Conservation (phyloP, 2,113 vertebrate species). For the Sylvilagus bachmani region DNA sequence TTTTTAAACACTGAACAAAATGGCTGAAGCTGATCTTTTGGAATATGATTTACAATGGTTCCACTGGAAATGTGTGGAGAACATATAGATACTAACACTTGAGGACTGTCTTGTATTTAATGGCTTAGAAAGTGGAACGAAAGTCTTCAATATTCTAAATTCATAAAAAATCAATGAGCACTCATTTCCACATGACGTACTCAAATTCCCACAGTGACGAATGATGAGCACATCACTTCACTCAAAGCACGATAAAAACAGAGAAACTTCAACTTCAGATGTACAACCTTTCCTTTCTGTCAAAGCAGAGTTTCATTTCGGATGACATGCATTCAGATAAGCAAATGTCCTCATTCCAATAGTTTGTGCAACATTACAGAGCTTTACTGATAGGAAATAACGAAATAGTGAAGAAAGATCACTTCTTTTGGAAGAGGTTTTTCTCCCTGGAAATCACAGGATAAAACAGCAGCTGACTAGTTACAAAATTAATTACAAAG, state of each 20-base stretch:
- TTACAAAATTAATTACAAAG: not conserved
- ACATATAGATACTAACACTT: not conserved
- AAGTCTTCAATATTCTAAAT: constrained; percentile 7
- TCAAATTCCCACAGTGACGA: not conserved
- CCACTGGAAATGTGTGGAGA: not conserved
- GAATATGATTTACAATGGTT: not conserved
- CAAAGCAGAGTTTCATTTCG: not conserved
- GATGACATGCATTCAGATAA: not conserved
- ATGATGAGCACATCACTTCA: not conserved
- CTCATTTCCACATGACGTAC: not conserved
- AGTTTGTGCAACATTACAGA: not conserved
- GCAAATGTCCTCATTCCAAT: not conserved
- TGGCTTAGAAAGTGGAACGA: not conserved
- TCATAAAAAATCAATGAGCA: not conserved
- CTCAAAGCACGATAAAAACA: not conserved
- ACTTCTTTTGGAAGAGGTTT: not conserved
- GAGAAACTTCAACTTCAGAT: not conserved
- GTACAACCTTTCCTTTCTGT: not conserved
- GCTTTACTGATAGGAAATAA: not conserved
- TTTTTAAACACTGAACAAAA: constrained; percentile 21
- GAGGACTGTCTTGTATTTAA: not conserved
- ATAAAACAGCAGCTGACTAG: not conserved
- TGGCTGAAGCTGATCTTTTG: not conserved
- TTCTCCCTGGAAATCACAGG: not conserved
- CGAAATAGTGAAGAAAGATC: not conserved